These are phyloP conservation scores for Cyanoramphus novaezelandiae DNA, from an alignment of 2,113 vertebrate genomes.

Conservation along the genomic window DNA sequence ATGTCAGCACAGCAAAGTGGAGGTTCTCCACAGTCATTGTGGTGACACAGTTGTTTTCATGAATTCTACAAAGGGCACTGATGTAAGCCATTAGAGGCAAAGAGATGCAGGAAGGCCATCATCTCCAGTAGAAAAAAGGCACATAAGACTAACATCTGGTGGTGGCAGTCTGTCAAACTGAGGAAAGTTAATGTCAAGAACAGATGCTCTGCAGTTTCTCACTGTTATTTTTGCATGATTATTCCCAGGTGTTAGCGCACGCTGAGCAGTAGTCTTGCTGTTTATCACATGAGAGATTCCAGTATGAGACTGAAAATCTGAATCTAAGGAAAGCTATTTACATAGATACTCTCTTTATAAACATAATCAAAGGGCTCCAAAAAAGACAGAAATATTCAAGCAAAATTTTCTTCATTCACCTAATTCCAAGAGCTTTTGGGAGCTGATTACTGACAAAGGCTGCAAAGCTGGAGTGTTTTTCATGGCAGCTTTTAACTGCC, in stretches of 20 bases:
- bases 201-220: conserved; percentile 76
- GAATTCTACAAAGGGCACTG: conserved; percentile 58
- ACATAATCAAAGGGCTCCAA: conserved; percentile 32
- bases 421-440: conserved; percentile 65
- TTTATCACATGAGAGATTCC: conserved; percentile 71
- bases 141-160: conserved; percentile 79
- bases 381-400: conserved; percentile 30
- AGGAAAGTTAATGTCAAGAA: conserved; percentile 81
- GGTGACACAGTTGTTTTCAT: conserved; percentile 40
- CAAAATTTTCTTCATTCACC: conserved; percentile 59
- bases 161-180: conserved; percentile 77
- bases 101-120: conserved; percentile 58
- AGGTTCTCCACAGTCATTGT: not conserved
- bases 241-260: conserved; percentile 78
- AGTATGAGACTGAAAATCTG: not conserved
- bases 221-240: conserved; percentile 81
- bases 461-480: conserved; percentile 3
- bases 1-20: not conserved
- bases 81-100: conserved; percentile 58
- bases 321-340: conserved; percentile 65
- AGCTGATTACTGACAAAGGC: conserved; percentile 37
- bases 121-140: conserved; percentile 58
- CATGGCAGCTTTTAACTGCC: conserved; percentile 16
- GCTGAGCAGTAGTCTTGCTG: conserved; percentile 74
- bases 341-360: conserved; percentile 57